Percentiles rank a stretch among this genome's conserved stretches.
Evolutionary conservation across 2,113 vertebrate genomes (phyloP).

Genomic region (Prietella phreatophila): DNA sequence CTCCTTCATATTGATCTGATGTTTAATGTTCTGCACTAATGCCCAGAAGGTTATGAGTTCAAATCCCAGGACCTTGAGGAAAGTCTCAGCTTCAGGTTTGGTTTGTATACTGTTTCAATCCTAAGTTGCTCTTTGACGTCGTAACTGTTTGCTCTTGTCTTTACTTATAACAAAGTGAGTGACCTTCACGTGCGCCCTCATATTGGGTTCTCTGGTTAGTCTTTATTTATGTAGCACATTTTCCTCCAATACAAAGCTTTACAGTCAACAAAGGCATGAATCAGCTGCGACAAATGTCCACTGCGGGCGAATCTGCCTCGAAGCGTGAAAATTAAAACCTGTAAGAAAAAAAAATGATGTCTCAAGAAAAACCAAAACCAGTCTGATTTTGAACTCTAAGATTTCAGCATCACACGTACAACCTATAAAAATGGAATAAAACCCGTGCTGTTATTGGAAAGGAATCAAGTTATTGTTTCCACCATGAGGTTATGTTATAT

Average conservation of each 20-base stretch:
- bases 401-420: neutral
- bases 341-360: neutral
- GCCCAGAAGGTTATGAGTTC: neutral
- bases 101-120: neutral
- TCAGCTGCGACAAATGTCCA: neutral
- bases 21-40: neutral
- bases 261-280: slow-evolving; percentile 35
- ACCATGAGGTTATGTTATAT: too few species aligned
- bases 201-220: neutral
- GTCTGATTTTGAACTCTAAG: neutral
- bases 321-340: neutral
- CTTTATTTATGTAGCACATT: slow-evolving; percentile 36
- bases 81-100: neutral
- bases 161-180: slow-evolving; percentile 5
- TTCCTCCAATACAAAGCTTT: slow-evolving; percentile 15
- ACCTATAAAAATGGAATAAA: neutral
- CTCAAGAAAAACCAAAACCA: neutral
- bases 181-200: slow-evolving; percentile 9
- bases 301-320: neutral
- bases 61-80: neutral
- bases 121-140: neutral
- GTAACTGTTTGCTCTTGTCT: slow-evolving; percentile 13
- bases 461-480: neutral
- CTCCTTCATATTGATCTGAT: neutral
- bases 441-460: neutral